Base-by-base conservation (phyloP, 35 echinoderm and acorn worm genomes). In the Acanthaster planci region DNA sequence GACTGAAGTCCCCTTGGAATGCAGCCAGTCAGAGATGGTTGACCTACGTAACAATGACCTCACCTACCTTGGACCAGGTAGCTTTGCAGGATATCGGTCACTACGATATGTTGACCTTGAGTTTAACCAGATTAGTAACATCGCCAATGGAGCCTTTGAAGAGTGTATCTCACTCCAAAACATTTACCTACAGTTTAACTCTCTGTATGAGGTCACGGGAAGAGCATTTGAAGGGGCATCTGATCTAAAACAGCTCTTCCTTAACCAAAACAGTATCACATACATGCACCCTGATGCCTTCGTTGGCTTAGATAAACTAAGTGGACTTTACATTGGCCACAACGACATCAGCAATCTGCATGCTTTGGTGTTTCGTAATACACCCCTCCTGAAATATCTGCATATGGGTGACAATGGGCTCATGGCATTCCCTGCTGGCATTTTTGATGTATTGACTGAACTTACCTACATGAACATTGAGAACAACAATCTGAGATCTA, bases 101-200 rank as follows among this genome's bases (percentile, higher is more conserved):
- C 92, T 93, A 16, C 78, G 31, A 39, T 93, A 85, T 50, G 76
- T 93, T 6, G 87, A 93, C 58, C 55, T 89, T 0, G 83, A 87
- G 5, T 22, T 47, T 0, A 93, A 93, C 67, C 7, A 19, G 1
- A 56, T 93, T 21, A 27, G 47, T 1, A 80, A 81, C 5, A 88
- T 93, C 19, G 42, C 36, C 18, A 26, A 10, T 0, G n/a, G 76
- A 16, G 40, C 59, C 21, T 93, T 93, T 59, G 31, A 37, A 0
- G 78, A 38, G 17, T 82, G 82, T 6, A 26, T 8, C 4, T 50
- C 55, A 3, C 56, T 93, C 5, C 15, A 57, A 51, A 52, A 89
- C 39, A 75, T 93, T 5, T 93, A 80, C 56, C 76, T 93, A 17
- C 60, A 84, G 22, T 76, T 85, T 40, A 93, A 93, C 51, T 55